Evolutionary conservation across 2,888 invertebrate species (phyloP).

Genomic region (Mongoloraphidia duomilia): DNA sequence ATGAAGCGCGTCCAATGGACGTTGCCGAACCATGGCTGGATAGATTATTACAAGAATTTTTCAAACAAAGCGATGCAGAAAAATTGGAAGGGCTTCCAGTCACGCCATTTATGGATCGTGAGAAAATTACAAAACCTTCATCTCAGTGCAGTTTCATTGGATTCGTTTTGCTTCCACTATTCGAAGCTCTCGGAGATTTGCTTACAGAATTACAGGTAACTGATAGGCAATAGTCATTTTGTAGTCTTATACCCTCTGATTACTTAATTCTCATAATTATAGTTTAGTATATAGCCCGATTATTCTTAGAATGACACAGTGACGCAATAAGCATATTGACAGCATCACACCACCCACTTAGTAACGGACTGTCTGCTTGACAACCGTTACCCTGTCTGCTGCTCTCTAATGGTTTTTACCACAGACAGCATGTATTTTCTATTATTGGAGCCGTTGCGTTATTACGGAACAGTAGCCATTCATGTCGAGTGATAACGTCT

Average conservation of each 20-base stretch:
- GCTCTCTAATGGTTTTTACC: neutral
- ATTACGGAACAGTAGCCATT: too few species aligned
- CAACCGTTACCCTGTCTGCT: too few species aligned
- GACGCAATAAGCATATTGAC: neutral
- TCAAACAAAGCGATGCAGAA: constrained; percentile 67
- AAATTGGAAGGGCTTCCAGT: constrained; percentile 70
- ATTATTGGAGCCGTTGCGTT: too few species aligned
- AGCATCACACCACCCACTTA: neutral
- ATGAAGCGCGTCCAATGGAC: constrained; percentile 69
- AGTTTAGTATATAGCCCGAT: neutral
- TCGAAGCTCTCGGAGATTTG: constrained; percentile 61
- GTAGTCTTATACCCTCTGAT: neutral
- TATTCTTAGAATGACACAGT: too few species aligned
- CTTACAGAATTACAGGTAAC: constrained; percentile 56
- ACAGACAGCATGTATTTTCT: too few species aligned
- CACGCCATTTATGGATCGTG: constrained; percentile 76
- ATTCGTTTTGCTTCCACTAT: constrained; percentile 62
- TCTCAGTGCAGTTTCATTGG: constrained; percentile 77
- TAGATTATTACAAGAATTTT: constrained; percentile 56
- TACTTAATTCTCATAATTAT: neutral
- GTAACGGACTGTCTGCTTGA: too few species aligned
- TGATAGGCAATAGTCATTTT: constrained; percentile 1
- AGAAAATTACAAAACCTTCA: constrained; percentile 70
- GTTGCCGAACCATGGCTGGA: constrained; percentile 75
- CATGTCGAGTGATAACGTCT: too few species aligned